These are phyloP conservation scores for Muntiacus reevesi DNA, from an alignment of 2,113 vertebrate species.

Conservation along the genomic window DNA sequence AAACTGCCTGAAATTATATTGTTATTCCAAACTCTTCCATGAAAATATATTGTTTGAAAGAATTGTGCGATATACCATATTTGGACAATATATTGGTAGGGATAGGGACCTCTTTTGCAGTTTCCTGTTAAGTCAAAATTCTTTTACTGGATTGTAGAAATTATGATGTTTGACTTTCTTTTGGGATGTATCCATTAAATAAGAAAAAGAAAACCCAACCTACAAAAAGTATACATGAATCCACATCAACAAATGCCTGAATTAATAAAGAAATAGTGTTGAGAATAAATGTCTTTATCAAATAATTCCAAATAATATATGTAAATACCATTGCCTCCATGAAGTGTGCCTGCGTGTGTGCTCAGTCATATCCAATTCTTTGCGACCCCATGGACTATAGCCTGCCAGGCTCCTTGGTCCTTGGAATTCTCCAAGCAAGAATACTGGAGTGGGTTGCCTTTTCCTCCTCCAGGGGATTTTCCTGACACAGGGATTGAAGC, in stretches of 20 bases:
- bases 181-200: not conserved
- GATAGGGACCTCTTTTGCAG: not conserved
- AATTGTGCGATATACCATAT: not conserved
- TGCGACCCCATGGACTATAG: no score
- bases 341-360: not conserved
- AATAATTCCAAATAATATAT: not conserved
- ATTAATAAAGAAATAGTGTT: not conserved
- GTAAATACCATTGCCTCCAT: no score
- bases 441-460: no score
- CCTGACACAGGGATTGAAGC: no score
- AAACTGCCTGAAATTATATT: not conserved
- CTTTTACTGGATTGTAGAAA: not conserved
- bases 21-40: not conserved
- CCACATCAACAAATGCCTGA: not conserved
- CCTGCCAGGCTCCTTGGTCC: no score
- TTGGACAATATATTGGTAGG: not conserved
- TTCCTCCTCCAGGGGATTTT: no score
- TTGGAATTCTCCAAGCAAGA: no score
- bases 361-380: no score
- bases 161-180: not conserved
- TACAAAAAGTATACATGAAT: not conserved
- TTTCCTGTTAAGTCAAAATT: not conserved
- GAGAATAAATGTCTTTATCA: not conserved
- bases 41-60: not conserved
- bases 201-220: not conserved